Evolutionary conservation across 2,888 invertebrate genomes (phyloP).

Genomic region (Orgyia antiqua): DNA sequence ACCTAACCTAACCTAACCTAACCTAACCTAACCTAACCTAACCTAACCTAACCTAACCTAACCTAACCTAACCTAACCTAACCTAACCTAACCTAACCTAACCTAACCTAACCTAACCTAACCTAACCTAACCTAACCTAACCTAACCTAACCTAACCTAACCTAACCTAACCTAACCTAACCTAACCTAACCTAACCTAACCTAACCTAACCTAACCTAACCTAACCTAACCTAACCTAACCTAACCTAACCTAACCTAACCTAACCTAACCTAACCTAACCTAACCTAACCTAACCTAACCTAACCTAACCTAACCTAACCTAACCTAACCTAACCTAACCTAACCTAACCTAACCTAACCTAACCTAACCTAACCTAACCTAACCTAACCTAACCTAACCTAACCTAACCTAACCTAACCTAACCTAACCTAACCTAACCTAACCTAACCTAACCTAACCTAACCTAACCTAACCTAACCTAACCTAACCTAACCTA

Average conservation of each 20-base stretch:
- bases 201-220: conserved; percentile 8
- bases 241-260: conserved; percentile 9
- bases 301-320: conserved; percentile 17
- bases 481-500: conserved; percentile 3
- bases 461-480: conserved; percentile 6
- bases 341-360: conserved; percentile 20
- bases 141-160: conserved; percentile 24
- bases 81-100: conserved; percentile 10
- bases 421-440: conserved; percentile 16
- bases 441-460: conserved; percentile 6
- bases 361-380: conserved; percentile 19
- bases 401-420: conserved; percentile 20
- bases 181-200: conserved; percentile 7
- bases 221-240: conserved; percentile 7
- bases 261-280: conserved; percentile 17
- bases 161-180: conserved; percentile 25
- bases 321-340: conserved; percentile 22
- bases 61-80: conserved; percentile 8
- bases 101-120: conserved; percentile 8
- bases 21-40: conserved; percentile 9
- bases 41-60: conserved; percentile 8
- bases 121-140: conserved; percentile 6
- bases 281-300: conserved; percentile 18
- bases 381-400: conserved; percentile 20
- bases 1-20: conserved; percentile 8